Evolutionary conservation across 2,797 vertebrate species (phyloP), one percentile per base, ranked within the genome.

Genomic region (Xenentodon cancila): DNA sequence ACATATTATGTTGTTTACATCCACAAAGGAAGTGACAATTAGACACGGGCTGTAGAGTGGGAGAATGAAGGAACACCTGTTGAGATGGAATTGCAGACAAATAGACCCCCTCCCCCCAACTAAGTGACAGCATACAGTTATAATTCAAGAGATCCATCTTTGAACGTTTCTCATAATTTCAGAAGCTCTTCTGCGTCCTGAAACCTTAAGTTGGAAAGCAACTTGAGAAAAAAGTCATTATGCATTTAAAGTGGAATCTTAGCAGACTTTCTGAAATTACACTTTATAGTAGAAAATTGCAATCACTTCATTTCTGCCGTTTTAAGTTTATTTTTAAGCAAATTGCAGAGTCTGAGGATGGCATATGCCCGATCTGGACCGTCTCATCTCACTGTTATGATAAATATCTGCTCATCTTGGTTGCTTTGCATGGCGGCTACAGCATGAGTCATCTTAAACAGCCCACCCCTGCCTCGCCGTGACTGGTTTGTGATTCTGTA

Each of bases 1-100:
- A 81, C 80, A 84, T 55, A 85, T 84, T 85, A 82, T 75, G 68
- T 44, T 89, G 86, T 89, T 86, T 84, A 84, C 65, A 53, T 57
- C 16, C 16, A 73, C 75, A 82, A 74, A 52, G 69, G 63, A 86
- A 80, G 64, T 19, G 34, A 55, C 72, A 85, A 89, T 89, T 88
- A 88, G 77, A 19, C 13, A 15, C 0, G 54, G 15, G 20, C 68
- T 68, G 47, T 56, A n/a, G 57, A 51, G 34, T 13, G 8, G 13
- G 25, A 32, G 21, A 12, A 16, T n/a, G 20, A 46, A 53, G 27
- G 18, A 64, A 53, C 59, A 69, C 63, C 63, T 75, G 81, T 73
- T 53, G 73, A 64, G 71, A 67, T 46, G 54, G 45, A 46, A 30
- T 34, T 32, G 7, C n/a, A 53, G 53, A 72, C 56, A 57, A 48